Base-by-base conservation (phyloP, 1,140 invertebrate species). In the Euura lappo region DNA sequence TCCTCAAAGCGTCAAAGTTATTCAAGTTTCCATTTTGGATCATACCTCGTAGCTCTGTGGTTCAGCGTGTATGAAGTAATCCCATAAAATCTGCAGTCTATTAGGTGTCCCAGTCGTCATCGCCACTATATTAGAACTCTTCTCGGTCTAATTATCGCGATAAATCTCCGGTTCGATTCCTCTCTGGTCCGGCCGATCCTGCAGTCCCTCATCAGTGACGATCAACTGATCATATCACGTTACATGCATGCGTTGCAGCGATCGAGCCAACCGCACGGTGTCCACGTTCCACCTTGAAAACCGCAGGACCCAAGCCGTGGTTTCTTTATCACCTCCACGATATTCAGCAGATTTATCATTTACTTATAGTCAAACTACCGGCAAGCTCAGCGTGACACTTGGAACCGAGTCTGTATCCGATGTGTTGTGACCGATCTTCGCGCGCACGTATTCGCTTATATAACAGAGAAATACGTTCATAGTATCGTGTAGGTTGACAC, bases 41-140 rank as follows among this genome's bases (percentile, higher is more conserved):
- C 65, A 70, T 78, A 91, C 91, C 89, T 91, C 89, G 79, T 90
- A 89, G 82, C 89, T 89, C n/a, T 89, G 89, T 44, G 88, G 88
- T 79, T 91, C 89, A 2, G 90, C 88, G 65, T 89, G 89, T 79
- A 91, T 90, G 79, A 91, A 92, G 72, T 89, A 81, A 70, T 91
- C 87, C 90, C 91, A 92, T 66, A 89, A 87, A 71, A 83, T 47
- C 70, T 84, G 85, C 2, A 87, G 74, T 66, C 82, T 87, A 73
- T 79, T 80, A 10, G 71, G 79, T 66, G 71, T 67, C 45, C 71
- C 67, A 46, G 77, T 77, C 80, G 79, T 42, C 28, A 42, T 68
- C 10, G 67, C 44, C 28, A 42, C 28, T n/a, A 7, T 68, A 8
- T 44, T 7, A 28, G 28, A 10, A 10, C 44, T 44, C 67, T 4